A percentile compares a stretch with the other conserved stretches of the same genome.
These are phyloP conservation scores for Pogonognathellus flavescens DNA, from an alignment of 1,140 invertebrate species.

Conservation along the genomic window DNA sequence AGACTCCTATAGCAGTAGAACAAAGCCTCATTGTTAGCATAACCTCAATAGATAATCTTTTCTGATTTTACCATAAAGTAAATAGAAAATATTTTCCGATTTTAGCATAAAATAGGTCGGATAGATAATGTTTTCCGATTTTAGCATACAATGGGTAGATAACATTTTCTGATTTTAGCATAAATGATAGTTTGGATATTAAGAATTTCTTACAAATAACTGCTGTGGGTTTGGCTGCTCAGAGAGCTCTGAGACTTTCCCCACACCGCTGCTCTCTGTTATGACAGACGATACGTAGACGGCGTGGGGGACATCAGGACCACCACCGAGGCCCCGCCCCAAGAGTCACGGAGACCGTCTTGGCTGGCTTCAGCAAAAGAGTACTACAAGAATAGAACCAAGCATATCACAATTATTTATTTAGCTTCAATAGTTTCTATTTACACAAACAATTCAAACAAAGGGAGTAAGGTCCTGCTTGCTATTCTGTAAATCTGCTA, in stretches of 20 bases:
- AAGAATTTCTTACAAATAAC: slow-evolving; percentile 70
- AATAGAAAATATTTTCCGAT: too few relatives aligned
- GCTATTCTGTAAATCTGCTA: too few relatives aligned
- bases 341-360: slow-evolving; percentile 82
- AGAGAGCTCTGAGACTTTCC: slow-evolving; percentile 73
- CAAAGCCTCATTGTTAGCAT: too few relatives aligned
- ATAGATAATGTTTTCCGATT: too few relatives aligned
- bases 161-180: background rate
- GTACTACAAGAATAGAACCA: slow-evolving; percentile 14
- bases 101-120: too few relatives aligned
- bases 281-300: slow-evolving; percentile 76
- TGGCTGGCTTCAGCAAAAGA: slow-evolving; percentile 35
- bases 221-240: slow-evolving; percentile 71
- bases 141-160: background rate
- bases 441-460: too few relatives aligned
- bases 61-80: too few relatives aligned
- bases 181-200: background rate
- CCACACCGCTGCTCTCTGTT: slow-evolving; percentile 86
- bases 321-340: slow-evolving; percentile 98
- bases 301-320: slow-evolving; percentile 92
- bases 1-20: background rate
- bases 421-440: too few relatives aligned
- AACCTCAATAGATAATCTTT: too few relatives aligned
- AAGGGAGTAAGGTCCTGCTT: too few relatives aligned
- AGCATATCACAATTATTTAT: too few relatives aligned